phyloP scores from a whole-genome alignment of 2,797 vertebrate genomes.

The Urocyon cinereoargenteus region DNA sequence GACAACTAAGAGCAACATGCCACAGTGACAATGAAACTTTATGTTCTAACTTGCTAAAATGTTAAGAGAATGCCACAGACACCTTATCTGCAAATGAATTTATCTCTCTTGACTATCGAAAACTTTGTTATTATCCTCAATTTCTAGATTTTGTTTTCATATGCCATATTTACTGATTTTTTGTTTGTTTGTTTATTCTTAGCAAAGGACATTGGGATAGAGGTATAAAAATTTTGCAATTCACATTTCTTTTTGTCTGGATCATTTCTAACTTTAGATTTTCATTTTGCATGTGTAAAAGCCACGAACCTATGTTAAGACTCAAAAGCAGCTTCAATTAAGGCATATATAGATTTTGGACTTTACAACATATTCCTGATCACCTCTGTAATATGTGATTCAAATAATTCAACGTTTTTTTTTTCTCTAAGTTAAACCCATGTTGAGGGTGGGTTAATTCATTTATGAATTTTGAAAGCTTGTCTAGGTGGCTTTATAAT shows the following conservation, averaged over 20 bases:
- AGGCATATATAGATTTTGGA: conserved; percentile 60
- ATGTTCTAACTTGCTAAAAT: conserved; percentile 1
- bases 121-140: conserved; percentile 46
- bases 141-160: conserved; percentile 45
- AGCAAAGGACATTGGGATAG: not conserved
- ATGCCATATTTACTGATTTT: not conserved
- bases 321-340: conserved; percentile 71
- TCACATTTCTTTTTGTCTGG: conserved; percentile 4
- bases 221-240: conserved; percentile 1
- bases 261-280: conserved; percentile 39
- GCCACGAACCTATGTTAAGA: conserved; percentile 62
- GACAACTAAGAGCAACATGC: not conserved
- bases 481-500: conserved; percentile 84
- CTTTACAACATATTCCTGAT: conserved; percentile 48
- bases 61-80: not conserved
- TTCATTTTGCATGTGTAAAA: conserved; percentile 33
- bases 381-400: conserved; percentile 48
- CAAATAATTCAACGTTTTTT: conserved; percentile 38
- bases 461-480: conserved; percentile 76
- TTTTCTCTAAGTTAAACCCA: conserved; percentile 10
- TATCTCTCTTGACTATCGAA: conserved; percentile 14
- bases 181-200: conserved; percentile 30
- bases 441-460: conserved; percentile 65
- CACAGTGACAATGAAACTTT: not conserved
- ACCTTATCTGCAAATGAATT: conserved; percentile 17